These are phyloP conservation scores for Bradypodion pumilum DNA, from an alignment of 2,797 vertebrate genomes.

Conservation along the genomic window DNA sequence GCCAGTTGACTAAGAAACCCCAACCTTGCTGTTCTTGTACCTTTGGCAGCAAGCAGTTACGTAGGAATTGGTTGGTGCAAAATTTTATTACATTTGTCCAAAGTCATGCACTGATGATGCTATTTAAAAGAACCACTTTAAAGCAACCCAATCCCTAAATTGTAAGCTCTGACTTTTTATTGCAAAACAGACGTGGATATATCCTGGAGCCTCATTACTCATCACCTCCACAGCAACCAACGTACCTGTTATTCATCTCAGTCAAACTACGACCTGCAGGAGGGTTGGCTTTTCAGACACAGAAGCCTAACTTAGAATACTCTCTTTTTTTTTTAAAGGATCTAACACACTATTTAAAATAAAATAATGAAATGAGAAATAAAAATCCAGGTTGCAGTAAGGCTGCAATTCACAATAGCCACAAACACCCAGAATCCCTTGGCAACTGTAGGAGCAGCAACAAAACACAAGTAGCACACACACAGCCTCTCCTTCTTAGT, in stretches of 20 bases:
- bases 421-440: neutral
- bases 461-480: neutral
- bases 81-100: neutral
- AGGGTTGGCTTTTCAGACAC: neutral
- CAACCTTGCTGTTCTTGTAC: neutral
- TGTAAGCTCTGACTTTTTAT: too few species aligned
- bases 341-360: too few species aligned
- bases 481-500: too few species aligned
- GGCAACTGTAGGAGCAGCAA: conserved; percentile 10
- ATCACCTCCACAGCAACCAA: neutral
- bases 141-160: neutral
- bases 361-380: neutral
- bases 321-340: too few species aligned
- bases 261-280: neutral
- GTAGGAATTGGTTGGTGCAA: neutral
- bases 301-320: neutral
- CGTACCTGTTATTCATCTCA: neutral
- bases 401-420: neutral
- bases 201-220: neutral
- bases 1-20: neutral
- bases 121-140: neutral
- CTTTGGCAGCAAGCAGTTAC: neutral
- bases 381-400: neutral
- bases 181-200: too few species aligned
- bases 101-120: neutral